phyloP scores from a whole-genome alignment of 2,797 vertebrate species.

The Galago senegalensis region DNA sequence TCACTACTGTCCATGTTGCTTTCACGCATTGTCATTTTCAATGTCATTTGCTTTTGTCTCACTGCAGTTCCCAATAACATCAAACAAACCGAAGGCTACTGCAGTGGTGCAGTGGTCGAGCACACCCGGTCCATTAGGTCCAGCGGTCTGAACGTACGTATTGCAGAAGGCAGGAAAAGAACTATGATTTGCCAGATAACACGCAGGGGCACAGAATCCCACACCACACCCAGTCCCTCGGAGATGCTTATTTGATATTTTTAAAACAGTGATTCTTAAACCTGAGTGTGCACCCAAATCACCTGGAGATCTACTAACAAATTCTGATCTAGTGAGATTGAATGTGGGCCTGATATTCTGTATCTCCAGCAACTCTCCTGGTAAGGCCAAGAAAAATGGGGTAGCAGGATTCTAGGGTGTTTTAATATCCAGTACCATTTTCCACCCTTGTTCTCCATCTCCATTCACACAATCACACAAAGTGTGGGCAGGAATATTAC shows the following conservation, averaged over 20 bases:
- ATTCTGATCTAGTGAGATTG: background rate
- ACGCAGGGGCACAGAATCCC: background rate
- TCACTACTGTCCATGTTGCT: background rate
- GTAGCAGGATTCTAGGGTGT: background rate
- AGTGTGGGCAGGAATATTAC: background rate
- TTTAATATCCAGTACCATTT: background rate
- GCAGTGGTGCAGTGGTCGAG: background rate
- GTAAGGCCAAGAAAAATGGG: background rate
- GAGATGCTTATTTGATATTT: background rate
- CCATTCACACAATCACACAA: background rate
- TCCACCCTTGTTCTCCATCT: background rate
- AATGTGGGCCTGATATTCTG: background rate
- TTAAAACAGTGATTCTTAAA: background rate
- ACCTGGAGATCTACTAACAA: background rate
- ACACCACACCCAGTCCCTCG: no score
- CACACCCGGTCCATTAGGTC: background rate
- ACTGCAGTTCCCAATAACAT: background rate
- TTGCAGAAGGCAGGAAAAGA: background rate
- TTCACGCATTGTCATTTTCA: background rate
- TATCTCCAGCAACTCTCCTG: background rate
- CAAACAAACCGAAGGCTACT: background rate
- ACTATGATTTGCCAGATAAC: background rate
- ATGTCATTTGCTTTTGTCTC: background rate
- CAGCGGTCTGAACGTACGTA: background rate
- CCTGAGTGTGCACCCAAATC: background rate